phyloP scores from a whole-genome alignment of 2,888 invertebrate genomes.

The Chydorus sphaericus region DNA sequence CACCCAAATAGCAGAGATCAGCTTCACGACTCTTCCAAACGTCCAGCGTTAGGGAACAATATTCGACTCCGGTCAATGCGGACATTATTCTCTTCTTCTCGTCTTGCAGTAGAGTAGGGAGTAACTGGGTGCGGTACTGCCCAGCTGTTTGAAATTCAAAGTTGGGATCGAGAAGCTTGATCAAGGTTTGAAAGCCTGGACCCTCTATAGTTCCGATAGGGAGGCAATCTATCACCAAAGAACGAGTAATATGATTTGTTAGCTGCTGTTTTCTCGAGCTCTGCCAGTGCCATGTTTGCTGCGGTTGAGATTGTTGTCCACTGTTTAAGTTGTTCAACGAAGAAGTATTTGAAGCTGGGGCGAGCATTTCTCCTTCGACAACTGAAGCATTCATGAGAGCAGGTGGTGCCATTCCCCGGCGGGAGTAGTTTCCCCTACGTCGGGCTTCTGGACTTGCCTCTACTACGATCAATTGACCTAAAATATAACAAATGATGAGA shows the following conservation, averaged over 20 bases:
- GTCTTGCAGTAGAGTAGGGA: conserved; percentile 11
- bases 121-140: conserved; percentile 7
- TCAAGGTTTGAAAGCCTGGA: conserved; percentile 13
- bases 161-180: conserved; percentile 9
- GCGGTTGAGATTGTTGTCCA: too few species aligned
- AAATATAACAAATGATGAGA: too few species aligned
- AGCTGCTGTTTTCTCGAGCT: conserved; percentile 12
- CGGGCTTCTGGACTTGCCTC: conserved; percentile 10
- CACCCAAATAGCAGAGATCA: conserved; percentile 11
- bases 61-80: conserved; percentile 4
- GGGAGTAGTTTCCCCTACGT: conserved; percentile 3
- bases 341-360: background rate
- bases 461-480: conserved; percentile 8
- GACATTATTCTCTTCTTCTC: conserved; percentile 5
- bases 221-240: conserved; percentile 14
- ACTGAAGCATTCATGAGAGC: background rate
- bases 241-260: conserved; percentile 3
- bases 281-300: conserved; percentile 13
- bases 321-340: too few species aligned
- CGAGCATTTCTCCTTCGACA: background rate
- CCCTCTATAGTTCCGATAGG: conserved; percentile 12
- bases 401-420: background rate
- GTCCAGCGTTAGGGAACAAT: conserved; percentile 11
- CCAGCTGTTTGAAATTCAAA: conserved; percentile 10
- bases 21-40: conserved; percentile 11